Evolutionary conservation across 2,113 vertebrate species (phyloP), one percentile per base, ranked within the genome.

Genomic region (Oplegnathus fasciatus): DNA sequence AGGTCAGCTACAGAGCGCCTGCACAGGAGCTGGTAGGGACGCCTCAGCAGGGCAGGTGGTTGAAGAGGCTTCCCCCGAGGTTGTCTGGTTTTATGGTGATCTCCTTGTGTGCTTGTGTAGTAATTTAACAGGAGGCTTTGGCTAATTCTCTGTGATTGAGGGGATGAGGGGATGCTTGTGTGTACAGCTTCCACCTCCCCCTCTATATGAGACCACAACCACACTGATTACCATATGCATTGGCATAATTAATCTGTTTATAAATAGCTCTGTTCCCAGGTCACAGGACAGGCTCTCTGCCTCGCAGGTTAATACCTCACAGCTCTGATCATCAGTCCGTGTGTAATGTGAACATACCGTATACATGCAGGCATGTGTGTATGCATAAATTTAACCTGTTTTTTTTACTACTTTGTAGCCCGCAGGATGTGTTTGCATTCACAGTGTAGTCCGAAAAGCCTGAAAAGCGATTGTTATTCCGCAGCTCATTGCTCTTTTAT

Each of bases 141-240:
- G 81, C 71, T 74, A 67, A 70, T 37, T 65, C 52, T 58, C 28
- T 66, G 42, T 42, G 28, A 62, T 24, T 55, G 52, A 48, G 42
- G 34, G 1, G 66, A 64, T 64, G 40, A 46, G 64, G 42, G 0
- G 62, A 61, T 57, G 42, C 50, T 32, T 46, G n/a, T 50, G 62
- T 46, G 52, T 64, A 44, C 60, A 0, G 72, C 78, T 75, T 75
- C 28, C 57, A 69, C 77, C 71, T 52, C 73, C 68, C 75, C 83
- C 84, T 52, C 68, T 32, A 61, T 82, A 69, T 70, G 42, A 84
- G 78, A 44, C 61, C 81, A 73, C 57, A 78, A 26, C 80, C 81
- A 67, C 54, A 80, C 89, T 93, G 90, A 95, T 94, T 90, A 93
- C 77, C 93, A 92, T 93, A 92, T 87, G 88, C 88, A 90, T 86